These are phyloP conservation scores for Microtus pennsylvanicus DNA, from an alignment of 2,113 vertebrate genomes.

Conservation along the genomic window DNA sequence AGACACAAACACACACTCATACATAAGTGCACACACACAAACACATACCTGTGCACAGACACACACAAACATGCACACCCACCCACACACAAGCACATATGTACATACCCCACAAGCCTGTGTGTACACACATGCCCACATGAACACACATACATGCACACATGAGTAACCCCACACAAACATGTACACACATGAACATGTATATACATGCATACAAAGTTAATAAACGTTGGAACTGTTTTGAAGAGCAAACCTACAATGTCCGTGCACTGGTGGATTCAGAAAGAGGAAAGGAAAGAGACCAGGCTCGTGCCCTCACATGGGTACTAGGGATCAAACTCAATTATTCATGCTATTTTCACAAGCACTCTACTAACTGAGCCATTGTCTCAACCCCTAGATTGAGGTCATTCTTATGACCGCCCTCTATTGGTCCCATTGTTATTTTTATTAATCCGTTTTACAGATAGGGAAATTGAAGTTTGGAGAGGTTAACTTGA, in stretches of 20 bases:
- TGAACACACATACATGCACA: neutral
- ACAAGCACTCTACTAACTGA: neutral
- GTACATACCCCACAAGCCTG: no score
- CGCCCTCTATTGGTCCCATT: neutral
- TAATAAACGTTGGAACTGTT: slow-evolving; percentile 18
- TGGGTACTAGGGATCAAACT: neutral
- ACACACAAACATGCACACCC: neutral
- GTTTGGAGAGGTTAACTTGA: neutral
- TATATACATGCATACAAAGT: neutral
- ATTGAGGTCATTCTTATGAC: slow-evolving; percentile 36
- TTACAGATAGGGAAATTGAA: slow-evolving; percentile 22
- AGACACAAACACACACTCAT: neutral
- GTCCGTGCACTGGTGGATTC: slow-evolving; percentile 3
- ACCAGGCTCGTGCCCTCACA: neutral
- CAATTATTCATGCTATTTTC: neutral
- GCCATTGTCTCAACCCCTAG: neutral
- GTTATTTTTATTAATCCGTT: neutral
- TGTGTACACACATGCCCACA: neutral
- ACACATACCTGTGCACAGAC: neutral
- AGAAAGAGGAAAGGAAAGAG: slow-evolving; percentile 44
- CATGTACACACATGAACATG: neutral
- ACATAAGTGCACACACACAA: neutral
- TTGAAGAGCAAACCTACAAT: slow-evolving; percentile 26
- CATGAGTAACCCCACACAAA: neutral
- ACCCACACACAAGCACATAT: no score